Percentiles rank a stretch among this genome's conserved stretches.
Conservation (phyloP, 2,797 vertebrate species). For the Sebastes vulpes region DNA sequence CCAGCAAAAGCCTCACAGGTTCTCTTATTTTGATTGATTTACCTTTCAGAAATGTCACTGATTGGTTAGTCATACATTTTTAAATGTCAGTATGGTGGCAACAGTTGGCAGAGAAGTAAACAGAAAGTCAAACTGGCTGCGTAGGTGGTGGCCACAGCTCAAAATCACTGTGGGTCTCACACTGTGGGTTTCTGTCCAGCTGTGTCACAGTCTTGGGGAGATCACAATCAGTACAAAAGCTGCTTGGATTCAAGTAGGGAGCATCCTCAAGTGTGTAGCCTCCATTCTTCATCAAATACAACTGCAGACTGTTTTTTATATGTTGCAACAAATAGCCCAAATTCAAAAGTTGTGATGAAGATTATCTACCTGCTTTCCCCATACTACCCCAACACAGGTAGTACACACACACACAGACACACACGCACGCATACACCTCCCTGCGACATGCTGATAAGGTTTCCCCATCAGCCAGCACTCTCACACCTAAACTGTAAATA, state of each 20-base stretch:
- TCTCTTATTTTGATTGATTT: constrained; percentile 57
- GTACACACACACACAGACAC: not conserved
- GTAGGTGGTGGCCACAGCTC: constrained; percentile 27
- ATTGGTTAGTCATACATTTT: constrained; percentile 51
- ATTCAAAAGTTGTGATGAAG: not conserved
- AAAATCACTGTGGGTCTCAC: not conserved
- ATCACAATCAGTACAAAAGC: constrained; percentile 10
- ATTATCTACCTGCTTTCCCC: not conserved
- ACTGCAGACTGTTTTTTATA: not conserved
- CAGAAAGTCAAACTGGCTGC: constrained; percentile 21
- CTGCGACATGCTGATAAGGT: constrained; percentile 26
- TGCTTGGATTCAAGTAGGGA: not conserved
- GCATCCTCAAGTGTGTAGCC: not conserved
- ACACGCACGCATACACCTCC: not conserved
- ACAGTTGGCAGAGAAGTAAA: constrained; percentile 41
- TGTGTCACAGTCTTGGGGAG: not conserved
- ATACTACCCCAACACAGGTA: not conserved
- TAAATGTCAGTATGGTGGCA: constrained; percentile 54
- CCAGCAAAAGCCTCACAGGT: not conserved
- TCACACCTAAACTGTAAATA: not conserved
- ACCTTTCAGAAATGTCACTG: constrained; percentile 51
- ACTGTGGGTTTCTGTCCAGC: constrained; percentile 19
- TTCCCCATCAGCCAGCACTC: constrained; percentile 12
- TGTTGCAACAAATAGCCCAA: not conserved
- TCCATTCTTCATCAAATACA: not conserved